Conservation (phyloP, 1,140 invertebrate species). For the Caenorhabditis latens region DNA sequence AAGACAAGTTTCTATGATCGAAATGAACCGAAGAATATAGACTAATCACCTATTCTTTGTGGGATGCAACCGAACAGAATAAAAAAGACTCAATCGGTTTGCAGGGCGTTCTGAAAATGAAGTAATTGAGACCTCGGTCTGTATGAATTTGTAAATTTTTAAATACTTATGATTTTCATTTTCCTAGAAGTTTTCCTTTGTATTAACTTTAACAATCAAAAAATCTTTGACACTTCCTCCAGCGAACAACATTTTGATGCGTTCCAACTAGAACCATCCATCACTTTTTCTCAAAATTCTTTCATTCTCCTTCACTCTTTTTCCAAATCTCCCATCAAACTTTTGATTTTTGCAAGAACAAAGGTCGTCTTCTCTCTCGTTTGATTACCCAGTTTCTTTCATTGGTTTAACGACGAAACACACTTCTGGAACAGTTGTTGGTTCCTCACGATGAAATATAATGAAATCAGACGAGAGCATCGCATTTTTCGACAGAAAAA, state of each 20-base stretch:
- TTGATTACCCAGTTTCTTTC: conserved; percentile 25
- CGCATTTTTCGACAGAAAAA: conserved; percentile 3
- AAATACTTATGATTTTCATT: neutral
- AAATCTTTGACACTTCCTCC: too few relatives aligned
- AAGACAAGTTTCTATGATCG: too few relatives aligned
- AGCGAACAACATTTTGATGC: neutral
- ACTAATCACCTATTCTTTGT: too few relatives aligned
- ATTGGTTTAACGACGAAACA: conserved; percentile 43
- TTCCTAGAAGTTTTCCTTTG: neutral
- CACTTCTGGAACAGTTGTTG: conserved; percentile 52
- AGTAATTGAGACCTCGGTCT: neutral
- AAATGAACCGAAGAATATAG: too few relatives aligned
- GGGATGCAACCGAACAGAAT: too few relatives aligned
- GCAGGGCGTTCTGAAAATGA: too few relatives aligned
- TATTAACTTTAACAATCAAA: too few relatives aligned
- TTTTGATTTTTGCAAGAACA: conserved; percentile 50
- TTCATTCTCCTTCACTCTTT: neutral
- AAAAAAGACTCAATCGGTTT: too few relatives aligned
- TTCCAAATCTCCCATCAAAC: neutral
- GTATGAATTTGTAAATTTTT: neutral
- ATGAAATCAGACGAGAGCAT: neutral
- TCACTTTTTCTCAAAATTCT: neutral
- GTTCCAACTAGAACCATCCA: neutral
- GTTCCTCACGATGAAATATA: neutral
- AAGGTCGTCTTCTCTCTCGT: neutral